These are phyloP conservation scores for Melikaiella ostensackeni DNA, from an alignment of 2,888 invertebrate species.

Conservation along the genomic window DNA sequence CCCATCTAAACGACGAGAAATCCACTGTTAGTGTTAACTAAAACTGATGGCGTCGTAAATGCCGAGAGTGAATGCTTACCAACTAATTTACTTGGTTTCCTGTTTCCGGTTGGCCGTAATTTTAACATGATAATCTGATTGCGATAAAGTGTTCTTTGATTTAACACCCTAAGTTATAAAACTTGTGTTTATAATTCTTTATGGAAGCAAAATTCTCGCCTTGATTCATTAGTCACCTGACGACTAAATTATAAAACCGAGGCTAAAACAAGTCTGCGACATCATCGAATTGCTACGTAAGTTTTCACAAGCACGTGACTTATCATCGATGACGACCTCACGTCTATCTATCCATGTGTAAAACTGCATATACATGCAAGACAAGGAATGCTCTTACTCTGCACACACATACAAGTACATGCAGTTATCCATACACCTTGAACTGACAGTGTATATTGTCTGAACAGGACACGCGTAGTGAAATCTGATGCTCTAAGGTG, in stretches of 20 bases:
- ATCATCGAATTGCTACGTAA: neutral
- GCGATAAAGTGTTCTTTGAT: too few species aligned
- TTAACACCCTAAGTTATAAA: too few species aligned
- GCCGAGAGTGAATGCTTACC: neutral
- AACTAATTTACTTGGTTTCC: neutral
- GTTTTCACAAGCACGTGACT: conserved; percentile 13
- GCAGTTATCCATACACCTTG: conserved; percentile 20
- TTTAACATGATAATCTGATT: too few species aligned
- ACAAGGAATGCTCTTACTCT: conserved; percentile 13
- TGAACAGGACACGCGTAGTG: conserved; percentile 59
- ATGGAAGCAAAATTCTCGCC: neutral
- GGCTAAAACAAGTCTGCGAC: conserved; percentile 23
- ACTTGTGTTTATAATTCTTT: too few species aligned
- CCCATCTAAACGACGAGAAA: conserved; percentile 6
- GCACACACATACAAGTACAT: conserved; percentile 1
- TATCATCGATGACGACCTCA: neutral
- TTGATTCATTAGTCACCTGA: neutral
- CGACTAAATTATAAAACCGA: neutral
- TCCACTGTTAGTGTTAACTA: neutral
- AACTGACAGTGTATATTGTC: conserved; percentile 29
- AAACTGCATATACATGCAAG: conserved; percentile 4
- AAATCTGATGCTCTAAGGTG: conserved; percentile 55
- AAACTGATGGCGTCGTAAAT: conserved; percentile 6
- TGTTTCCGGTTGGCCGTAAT: neutral
- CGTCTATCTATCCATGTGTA: neutral